Evolutionary conservation across 2,113 vertebrate genomes (phyloP).

Genomic region (Chloropsis cyanopogon): DNA sequence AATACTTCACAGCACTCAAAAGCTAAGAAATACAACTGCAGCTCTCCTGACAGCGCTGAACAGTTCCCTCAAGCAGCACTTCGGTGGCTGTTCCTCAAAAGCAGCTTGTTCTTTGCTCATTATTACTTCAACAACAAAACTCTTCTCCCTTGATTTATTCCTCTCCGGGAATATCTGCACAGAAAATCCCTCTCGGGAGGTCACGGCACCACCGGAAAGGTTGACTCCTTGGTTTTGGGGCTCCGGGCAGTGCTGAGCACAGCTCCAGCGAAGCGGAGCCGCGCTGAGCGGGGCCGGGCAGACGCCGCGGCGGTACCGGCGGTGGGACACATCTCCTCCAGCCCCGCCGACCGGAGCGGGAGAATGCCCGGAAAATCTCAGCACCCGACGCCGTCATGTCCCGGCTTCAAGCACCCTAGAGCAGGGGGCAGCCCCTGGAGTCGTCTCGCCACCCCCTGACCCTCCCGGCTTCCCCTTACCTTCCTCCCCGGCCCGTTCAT

Average conservation of each 20-base stretch:
- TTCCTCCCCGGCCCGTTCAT: neutral
- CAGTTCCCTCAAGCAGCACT: neutral
- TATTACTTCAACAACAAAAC: neutral
- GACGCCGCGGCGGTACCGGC: too few species aligned
- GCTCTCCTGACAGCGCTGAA: neutral
- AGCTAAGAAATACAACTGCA: neutral
- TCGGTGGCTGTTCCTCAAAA: neutral
- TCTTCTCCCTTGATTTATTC: neutral
- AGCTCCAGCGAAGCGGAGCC: fast-evolving
- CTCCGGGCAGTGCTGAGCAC: fast-evolving
- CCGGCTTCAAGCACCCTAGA: neutral
- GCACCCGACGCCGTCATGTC: too few species aligned
- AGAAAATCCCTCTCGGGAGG: neutral
- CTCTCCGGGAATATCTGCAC: neutral
- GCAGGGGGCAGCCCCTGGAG: neutral
- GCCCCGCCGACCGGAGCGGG: too few species aligned
- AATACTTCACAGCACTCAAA: neutral
- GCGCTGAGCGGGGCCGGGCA: fast-evolving
- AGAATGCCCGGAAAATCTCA: fast-evolving
- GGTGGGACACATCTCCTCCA: neutral
- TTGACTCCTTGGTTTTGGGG: neutral
- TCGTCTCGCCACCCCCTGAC: fast-evolving
- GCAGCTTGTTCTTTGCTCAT: neutral
- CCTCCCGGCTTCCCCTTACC: neutral
- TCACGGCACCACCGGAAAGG: fast-evolving